Evolutionary conservation across 2,113 vertebrate genomes (phyloP), one percentile per base, ranked within the genome.

Genomic region (Aspiorhynchus laticeps): DNA sequence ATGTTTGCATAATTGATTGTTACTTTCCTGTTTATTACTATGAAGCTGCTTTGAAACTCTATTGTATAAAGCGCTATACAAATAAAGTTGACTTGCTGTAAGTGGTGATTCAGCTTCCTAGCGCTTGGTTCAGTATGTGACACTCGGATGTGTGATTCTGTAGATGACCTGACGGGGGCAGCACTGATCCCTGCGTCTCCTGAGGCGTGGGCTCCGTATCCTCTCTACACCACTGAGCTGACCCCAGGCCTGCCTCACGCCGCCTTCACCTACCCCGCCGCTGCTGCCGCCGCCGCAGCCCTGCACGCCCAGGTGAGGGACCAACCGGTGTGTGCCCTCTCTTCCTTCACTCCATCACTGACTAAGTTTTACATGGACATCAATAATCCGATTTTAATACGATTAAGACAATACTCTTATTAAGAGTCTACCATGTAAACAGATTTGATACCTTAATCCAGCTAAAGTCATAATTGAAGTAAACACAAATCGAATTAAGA

Each of bases 81-180:
- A 51, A 48, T 19, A 17, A 38, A 15, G 48, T 51, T 51, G 43
- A 46, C 43, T 46, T 46, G 43, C 43, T 46, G 43, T 12, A 53
- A 53, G 15, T 51, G 19, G 51, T 21, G 53, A 56, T 69, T 69
- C 31, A 19, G 31, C 28, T 71, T 19, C 31, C 31, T 71, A 33
- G 31, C 15, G 65, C 36, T 19, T 69, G 67, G 67, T 36, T 71
- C 31, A 3, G 7, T 19, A 10, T 38, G 33, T 71, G 67, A 71
- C 0, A 0, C 15, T 21, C 4, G 10, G 3, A 38, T 73, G 33
- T 21, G 31, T 28, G 12, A 38, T 59, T 71, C 24, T 88, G 15
- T 84, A 97, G 97, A 97, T 95, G 97, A 97, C 91, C 94, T 97
- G 91, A 95, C 96, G 61, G 97, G 96, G 88, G 94, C 96, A 0